Evolutionary conservation across 2,113 vertebrate species (phyloP), one percentile per base, ranked within the genome.

Genomic region (Chloroceryle aenea): DNA sequence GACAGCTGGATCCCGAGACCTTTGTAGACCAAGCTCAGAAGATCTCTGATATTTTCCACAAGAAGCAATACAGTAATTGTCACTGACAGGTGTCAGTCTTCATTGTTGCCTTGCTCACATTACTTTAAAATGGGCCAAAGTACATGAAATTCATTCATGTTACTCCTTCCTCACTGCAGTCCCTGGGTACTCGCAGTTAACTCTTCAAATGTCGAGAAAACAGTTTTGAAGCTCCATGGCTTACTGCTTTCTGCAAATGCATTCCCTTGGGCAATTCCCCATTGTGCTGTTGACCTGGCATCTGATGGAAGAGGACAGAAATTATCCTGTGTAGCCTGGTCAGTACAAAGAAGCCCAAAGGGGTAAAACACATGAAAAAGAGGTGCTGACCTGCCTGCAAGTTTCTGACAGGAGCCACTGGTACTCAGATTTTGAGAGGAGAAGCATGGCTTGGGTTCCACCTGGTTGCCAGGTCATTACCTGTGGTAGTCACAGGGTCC

Each of bases 201-300:
- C 20, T 63, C 43, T 85, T 89, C 0, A 1, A 64, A 13, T 4
- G 2, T 7, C 25, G 36, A 42, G n/a, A 52, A 42, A 27, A 19
- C 21, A 55, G 0, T 14, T 64, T 73, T 38, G 32, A 55, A 86
- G 23, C 9, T 17, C 29, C 4, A 1, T 2, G 2, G 19, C 38
- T 71, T 71, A 8, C 53, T 59, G 53, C 50, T 43, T 9, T 12
- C n/a, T 47, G 12, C 1, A 1, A 34, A 32, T 7, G 9, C 17
- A 34, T 66, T 18, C 29, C 4, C 29, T 42, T 42, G 38, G 25
- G 19, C 43, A 25, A 27, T 14, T 42, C 7, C 14, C 12, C 12
- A 5, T 13, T 5, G 14, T 21, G 9, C 14, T 25, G 5, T 2
- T 38, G 10, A 32, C 6, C 45, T 4, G 9, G 9, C 0, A 0